These are phyloP conservation scores for Cichladusa arquata DNA, from an alignment of 2,113 vertebrate genomes.

Conservation along the genomic window DNA sequence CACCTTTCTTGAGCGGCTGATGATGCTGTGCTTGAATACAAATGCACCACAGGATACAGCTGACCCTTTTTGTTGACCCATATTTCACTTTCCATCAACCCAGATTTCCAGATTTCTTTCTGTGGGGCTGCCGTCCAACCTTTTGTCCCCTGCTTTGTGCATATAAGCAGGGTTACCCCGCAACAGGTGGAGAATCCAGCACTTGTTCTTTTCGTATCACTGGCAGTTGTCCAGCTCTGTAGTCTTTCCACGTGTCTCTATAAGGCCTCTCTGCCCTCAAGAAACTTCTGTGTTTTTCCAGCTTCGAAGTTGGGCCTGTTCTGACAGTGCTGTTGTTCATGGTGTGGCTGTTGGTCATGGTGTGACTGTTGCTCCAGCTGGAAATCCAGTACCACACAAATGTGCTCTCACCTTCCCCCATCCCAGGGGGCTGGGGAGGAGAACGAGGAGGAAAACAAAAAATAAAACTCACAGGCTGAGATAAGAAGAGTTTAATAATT, in stretches of 20 bases:
- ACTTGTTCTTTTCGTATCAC: fast-evolving
- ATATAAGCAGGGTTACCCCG: fast-evolving
- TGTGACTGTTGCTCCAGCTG: background rate
- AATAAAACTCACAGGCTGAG: fast-evolving
- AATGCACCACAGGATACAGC: background rate
- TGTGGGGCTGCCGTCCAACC: fast-evolving
- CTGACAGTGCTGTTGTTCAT: background rate
- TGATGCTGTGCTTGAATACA: background rate
- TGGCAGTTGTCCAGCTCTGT: background rate
- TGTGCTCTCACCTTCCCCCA: background rate
- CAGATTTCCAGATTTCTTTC: background rate
- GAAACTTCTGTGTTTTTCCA: background rate
- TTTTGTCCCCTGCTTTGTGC: fast-evolving
- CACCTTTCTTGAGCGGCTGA: fast-evolving
- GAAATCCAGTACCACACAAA: background rate
- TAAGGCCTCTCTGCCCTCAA: fast-evolving
- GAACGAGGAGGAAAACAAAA: background rate
- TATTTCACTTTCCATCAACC: background rate
- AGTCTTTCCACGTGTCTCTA: fast-evolving
- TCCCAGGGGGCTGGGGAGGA: background rate
- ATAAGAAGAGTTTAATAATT: background rate
- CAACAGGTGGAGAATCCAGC: background rate
- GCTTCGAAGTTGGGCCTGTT: fast-evolving
- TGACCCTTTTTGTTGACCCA: background rate
- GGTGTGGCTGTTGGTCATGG: background rate